Conservation (phyloP, 2,888 invertebrate species). For the Allacma fusca region DNA sequence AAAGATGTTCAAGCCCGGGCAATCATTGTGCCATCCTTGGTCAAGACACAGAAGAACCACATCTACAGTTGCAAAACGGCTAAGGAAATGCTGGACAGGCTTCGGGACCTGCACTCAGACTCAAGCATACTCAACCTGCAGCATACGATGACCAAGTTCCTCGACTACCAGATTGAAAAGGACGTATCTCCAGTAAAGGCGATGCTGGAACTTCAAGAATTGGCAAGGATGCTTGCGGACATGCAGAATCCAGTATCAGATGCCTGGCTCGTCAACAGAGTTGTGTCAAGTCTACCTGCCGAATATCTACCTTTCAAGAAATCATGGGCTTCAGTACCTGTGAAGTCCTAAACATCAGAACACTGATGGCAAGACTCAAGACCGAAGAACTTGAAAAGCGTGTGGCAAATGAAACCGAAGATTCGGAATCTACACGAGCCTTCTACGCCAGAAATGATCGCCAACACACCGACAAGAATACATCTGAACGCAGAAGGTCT, state of each 20-base stretch:
- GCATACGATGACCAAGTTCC: not conserved
- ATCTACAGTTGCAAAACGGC: not conserved
- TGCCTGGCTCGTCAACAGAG: not conserved
- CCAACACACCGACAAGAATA: no score
- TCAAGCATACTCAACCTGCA: not conserved
- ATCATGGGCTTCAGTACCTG: not conserved
- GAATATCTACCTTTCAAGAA: not conserved
- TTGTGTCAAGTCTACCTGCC: no score
- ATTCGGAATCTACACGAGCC: not conserved
- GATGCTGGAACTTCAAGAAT: not conserved
- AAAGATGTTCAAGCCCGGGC: slow-evolving; percentile 1
- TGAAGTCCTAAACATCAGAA: not conserved
- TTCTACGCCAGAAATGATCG: not conserved
- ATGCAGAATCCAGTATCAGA: not conserved
- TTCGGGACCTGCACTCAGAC: not conserved
- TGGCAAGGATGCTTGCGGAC: not conserved
- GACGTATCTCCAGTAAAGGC: not conserved
- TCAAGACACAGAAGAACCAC: no score
- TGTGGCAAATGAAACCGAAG: not conserved
- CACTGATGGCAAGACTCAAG: slow-evolving; percentile 14
- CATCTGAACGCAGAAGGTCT: no score
- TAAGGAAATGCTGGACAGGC: not conserved
- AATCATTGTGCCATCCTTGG: not conserved
- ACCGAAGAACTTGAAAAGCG: slow-evolving; percentile 6
- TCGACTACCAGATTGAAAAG: no score